Evolutionary conservation across 2,888 invertebrate genomes (phyloP).

Genomic region (Chalcosyrphus nemorum): DNA sequence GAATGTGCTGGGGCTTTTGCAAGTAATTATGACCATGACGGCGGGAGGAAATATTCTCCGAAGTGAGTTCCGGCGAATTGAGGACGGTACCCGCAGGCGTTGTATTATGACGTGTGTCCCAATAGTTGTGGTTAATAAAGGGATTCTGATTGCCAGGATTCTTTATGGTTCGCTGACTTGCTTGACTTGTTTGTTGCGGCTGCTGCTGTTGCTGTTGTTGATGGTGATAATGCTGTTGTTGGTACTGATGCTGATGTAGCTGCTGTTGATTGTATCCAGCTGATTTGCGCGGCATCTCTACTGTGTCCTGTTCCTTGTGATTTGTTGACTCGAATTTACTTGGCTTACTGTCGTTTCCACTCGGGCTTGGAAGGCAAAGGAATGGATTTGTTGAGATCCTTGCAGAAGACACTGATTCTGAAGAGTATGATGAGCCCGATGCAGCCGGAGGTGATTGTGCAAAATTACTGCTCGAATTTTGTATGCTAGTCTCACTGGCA

Average conservation of each 20-base stretch:
- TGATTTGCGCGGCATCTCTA: conserved; percentile 80
- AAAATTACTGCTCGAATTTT: conserved; percentile 78
- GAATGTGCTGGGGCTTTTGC: conserved; percentile 76
- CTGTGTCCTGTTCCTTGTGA: conserved; percentile 58
- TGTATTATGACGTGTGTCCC: conserved; percentile 78
- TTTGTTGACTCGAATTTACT: conserved; percentile 51
- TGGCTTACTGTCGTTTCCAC: conserved; percentile 36
- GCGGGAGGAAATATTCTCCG: conserved; percentile 73
- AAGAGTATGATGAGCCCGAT: conserved; percentile 80
- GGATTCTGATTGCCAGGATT: conserved; percentile 77
- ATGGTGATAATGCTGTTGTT: conserved; percentile 71
- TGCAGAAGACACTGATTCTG: conserved; percentile 81
- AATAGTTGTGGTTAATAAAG: conserved; percentile 80
- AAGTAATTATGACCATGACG: conserved; percentile 71
- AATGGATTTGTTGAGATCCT: conserved; percentile 82
- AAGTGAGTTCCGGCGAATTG: conserved; percentile 79
- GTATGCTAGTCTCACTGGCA: conserved; percentile 57
- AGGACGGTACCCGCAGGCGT: conserved; percentile 78
- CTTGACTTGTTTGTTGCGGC: conserved; percentile 8
- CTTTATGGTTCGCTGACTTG: conserved; percentile 49
- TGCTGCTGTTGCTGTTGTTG: conserved; percentile 43
- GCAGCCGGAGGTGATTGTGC: conserved; percentile 80
- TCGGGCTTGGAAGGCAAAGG: conserved; percentile 76
- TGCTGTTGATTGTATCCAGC: conserved; percentile 71
- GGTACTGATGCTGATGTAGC: conserved; percentile 67